Base-by-base conservation (phyloP, 2,888 invertebrate genomes). In the Hymenopus coronatus region DNA sequence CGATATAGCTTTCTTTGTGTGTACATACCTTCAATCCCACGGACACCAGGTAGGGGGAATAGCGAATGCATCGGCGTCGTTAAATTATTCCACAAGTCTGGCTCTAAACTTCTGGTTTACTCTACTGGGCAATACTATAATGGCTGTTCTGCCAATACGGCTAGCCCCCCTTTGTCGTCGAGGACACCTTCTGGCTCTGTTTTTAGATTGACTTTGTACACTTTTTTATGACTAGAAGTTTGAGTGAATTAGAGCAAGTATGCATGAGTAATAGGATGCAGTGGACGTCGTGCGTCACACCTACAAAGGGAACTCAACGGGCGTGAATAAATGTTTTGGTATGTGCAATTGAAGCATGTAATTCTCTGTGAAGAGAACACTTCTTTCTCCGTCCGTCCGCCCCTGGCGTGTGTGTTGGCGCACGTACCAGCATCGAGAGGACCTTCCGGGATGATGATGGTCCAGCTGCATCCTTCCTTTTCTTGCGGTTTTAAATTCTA, bases 41-140 rank as follows among this genome's bases (percentile, higher is more conserved):
- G 54, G 54, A 70, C 54, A 70, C 54, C 25, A 70, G 54, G 54
- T 70, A 70, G 20, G 40, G 33, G 40, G 85, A 81, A 88, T 84
- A 28, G 84, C 84, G 84, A 88, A 84, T 88, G 88, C 85, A 46
- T 54, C 40, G 85, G 9, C 46, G 27, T 88, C 88, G 88, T 88
- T 88, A 88, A 88, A 88, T 88, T 88, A 88, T 88, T 88, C 88
- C 88, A 81, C 88, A 70, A 87, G 84, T 88, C 84, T 84, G 88
- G 30, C 70, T 85, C 85, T 84, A 88, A 84, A 81, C 84, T 88
- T 27, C 85, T 14, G 84, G 81, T 27, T 84, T 88, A 88, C 88
- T 85, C 88, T 81, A 88, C 84, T 81, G 87, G 33, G 87, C 82
- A 82, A 82, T 87, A 87, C 87, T 82, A 87, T 87, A 87, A 87